Evolutionary conservation across 2,797 vertebrate species (phyloP), one percentile per base, ranked within the genome.

Genomic region (Paedocypris micromegethes): DNA sequence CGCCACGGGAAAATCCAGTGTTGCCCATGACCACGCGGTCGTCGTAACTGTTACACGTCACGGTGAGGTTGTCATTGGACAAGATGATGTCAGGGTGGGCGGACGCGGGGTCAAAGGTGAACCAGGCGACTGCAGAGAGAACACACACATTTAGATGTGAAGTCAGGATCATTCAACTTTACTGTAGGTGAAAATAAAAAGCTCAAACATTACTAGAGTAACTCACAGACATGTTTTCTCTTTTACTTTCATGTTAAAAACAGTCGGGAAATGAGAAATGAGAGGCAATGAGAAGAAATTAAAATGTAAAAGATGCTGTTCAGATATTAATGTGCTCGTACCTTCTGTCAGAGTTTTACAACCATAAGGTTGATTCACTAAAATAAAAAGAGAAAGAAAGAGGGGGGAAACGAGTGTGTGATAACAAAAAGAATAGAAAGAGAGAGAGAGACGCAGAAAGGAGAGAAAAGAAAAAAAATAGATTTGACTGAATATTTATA

Each of bases 31-130:
- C 93, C 46, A 99, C 95, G 37, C 97, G 85, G 88, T 98, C 97
- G 0, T 98, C 97, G 0, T 99, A 98, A 88, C 96, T 98, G 86
- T 90, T 98, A 87, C 97, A 99, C 6, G 95, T 92, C 84, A 96
- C 93, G 0, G 97, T 99, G 85, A 99, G 88, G 91, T 99, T 99
- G 90, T 98, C 94, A 0, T 99, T 98, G 78, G 95, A 98, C 76
- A 99, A 90, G 84, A 99, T 86, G 87, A 99, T 96, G 88, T 99
- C 97, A 0, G 94, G 91, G 80, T 98, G 96, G 3, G 96, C 94
- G 0, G 94, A 95, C 57, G 82, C 75, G 0, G 95, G 86, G 74
- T 98, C 95, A 5, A 99, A 98, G 53, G 93, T 93, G 79, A 99
- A 98, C 97, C 96, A 98, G 74, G 96, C 94, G 42, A 95, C 96